phyloP scores from a whole-genome alignment of 2,888 invertebrate species.

The Euspilapteryx auroguttella region DNA sequence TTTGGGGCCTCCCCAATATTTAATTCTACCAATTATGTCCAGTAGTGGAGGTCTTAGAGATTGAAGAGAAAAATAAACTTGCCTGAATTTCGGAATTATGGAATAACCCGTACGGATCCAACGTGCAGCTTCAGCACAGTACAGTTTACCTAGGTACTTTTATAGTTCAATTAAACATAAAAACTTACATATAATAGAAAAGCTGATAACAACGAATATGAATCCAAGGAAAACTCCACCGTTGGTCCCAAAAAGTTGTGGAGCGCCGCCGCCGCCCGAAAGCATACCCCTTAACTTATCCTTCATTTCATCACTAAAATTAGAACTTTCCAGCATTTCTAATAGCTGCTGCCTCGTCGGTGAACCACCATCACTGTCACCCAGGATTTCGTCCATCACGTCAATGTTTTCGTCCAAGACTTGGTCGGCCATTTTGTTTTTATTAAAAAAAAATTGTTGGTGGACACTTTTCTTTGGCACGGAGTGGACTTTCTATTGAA shows the following conservation, averaged over 20 bases:
- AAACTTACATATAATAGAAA: constrained; percentile 30
- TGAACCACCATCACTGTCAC: constrained; percentile 35
- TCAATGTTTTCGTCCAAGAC: constrained; percentile 14
- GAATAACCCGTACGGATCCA: background rate
- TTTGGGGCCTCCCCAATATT: too few species aligned
- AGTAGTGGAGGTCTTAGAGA: too few species aligned
- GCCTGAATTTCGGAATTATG: too few species aligned
- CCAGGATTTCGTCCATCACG: constrained; percentile 23
- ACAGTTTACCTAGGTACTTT: too few species aligned
- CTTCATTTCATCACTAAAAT: constrained; percentile 64
- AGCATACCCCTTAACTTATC: constrained; percentile 57
- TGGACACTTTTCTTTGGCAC: too few species aligned
- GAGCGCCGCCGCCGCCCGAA: constrained; percentile 36
- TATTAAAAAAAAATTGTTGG: background rate
- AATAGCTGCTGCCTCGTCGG: constrained; percentile 61
- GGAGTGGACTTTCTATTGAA: too few species aligned
- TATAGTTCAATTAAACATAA: too few species aligned
- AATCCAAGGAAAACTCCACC: constrained; percentile 23
- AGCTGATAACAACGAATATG: constrained; percentile 27
- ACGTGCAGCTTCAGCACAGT: constrained; percentile 13
- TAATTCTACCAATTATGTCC: too few species aligned
- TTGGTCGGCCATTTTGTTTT: constrained; percentile 15
- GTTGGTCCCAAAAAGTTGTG: constrained; percentile 27
- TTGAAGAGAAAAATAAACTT: too few species aligned
- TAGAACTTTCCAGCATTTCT: constrained; percentile 59